Percentiles rank a stretch among this genome's conserved stretches.
Conservation (phyloP, 2,888 invertebrate genomes). For the Gortyna flavago region DNA sequence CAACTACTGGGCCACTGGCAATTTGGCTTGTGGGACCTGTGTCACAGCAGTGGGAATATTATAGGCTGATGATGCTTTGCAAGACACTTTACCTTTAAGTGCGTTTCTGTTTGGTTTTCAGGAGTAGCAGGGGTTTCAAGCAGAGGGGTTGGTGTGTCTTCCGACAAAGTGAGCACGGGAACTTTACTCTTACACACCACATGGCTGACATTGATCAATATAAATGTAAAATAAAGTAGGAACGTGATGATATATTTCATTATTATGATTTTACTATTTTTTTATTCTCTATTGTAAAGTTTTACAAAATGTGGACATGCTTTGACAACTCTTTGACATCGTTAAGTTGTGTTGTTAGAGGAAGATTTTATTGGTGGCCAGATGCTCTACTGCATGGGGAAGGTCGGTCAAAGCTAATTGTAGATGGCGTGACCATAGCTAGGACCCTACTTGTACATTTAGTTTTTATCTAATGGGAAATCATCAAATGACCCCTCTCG, state of each 20-base stretch:
- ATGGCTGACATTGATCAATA: slow-evolving; percentile 36
- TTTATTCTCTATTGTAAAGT: slow-evolving; percentile 32
- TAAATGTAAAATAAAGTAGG: slow-evolving; percentile 46
- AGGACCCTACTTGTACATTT: no score
- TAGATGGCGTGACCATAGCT: no score
- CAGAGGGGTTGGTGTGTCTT: slow-evolving; percentile 36
- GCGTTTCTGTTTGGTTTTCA: slow-evolving; percentile 48
- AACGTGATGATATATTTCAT: slow-evolving; percentile 60
- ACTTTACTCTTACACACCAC: slow-evolving; percentile 67
- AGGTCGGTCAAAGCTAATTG: no score
- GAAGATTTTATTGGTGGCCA: slow-evolving; percentile 30
- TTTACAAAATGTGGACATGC: slow-evolving; percentile 44
- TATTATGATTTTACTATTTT: slow-evolving; percentile 59
- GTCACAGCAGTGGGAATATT: background rate
- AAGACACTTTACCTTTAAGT: slow-evolving; percentile 58
- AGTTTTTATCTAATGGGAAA: no score
- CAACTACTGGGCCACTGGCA: background rate
- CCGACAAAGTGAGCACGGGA: slow-evolving; percentile 73
- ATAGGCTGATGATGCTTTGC: background rate
- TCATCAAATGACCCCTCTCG: no score
- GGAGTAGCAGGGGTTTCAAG: background rate
- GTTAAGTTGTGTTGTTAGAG: background rate
- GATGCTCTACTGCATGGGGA: background rate
- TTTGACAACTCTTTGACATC: slow-evolving; percentile 46
- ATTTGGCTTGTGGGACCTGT: background rate